Percentiles rank a stretch among this genome's conserved stretches.
Conservation (phyloP, 2,888 invertebrate genomes). For the Orthonevra nobilis region DNA sequence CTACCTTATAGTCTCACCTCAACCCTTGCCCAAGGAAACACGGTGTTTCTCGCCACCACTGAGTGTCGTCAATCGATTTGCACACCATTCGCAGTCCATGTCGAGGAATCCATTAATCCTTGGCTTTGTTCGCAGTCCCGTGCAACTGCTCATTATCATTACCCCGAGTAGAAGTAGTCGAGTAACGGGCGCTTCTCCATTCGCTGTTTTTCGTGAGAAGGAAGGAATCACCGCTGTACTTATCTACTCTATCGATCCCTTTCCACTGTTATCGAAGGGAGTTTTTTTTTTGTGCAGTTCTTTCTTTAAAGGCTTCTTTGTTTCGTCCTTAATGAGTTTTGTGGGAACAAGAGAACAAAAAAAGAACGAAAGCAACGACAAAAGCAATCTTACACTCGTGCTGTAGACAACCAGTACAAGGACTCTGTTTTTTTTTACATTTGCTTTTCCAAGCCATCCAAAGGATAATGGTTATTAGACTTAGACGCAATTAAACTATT, state of each 20-base stretch:
- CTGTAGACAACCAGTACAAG: constrained; percentile 33
- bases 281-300: constrained; percentile 19
- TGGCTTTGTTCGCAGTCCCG: constrained; percentile 39
- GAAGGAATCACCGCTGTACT: constrained; percentile 33
- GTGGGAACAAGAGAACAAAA: neutral
- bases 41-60: neutral
- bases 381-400: constrained; percentile 46
- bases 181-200: constrained; percentile 57
- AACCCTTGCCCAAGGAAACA: neutral
- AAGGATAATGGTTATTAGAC: constrained; percentile 46
- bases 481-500: constrained; percentile 51
- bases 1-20: neutral
- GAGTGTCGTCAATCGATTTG: constrained; percentile 25
- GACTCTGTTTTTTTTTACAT: no score
- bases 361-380: constrained; percentile 19
- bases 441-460: constrained; percentile 4
- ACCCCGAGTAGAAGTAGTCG: constrained; percentile 37
- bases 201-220: constrained; percentile 12
- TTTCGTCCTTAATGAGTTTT: constrained; percentile 65
- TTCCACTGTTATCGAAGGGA: constrained; percentile 56
- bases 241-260: constrained; percentile 67
- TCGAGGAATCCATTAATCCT: constrained; percentile 50
- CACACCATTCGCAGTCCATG: constrained; percentile 2
- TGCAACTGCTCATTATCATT: constrained; percentile 54
- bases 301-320: constrained; percentile 53